Evolutionary conservation across 92 coral and sea anemone genomes (phyloP).

Genomic region (Epizoanthus ramosus): DNA sequence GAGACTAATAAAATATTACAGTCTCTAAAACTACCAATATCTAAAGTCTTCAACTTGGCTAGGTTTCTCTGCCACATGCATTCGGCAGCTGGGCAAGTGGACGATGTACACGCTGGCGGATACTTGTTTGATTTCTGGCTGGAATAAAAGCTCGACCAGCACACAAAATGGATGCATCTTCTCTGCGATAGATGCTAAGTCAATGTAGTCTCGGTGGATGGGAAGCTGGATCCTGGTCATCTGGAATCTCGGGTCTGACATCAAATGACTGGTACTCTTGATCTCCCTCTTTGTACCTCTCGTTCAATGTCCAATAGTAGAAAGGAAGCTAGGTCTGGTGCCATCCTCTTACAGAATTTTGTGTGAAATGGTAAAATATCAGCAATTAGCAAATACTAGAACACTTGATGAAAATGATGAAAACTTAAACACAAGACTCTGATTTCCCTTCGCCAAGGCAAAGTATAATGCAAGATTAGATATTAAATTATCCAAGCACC

Average conservation of each 20-base stretch:
- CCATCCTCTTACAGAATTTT: slow-evolving; percentile 54
- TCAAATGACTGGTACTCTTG: slow-evolving; percentile 44
- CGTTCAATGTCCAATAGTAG: slow-evolving; percentile 60
- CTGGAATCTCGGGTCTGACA: slow-evolving; percentile 38
- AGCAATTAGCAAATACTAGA: too few relatives aligned
- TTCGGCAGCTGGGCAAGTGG: slow-evolving; percentile 52
- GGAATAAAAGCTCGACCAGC: slow-evolving; percentile 58
- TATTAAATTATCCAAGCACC: too few relatives aligned
- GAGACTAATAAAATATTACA: too few relatives aligned
- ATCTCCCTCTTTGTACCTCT: slow-evolving; percentile 38
- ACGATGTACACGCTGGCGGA: slow-evolving; percentile 45
- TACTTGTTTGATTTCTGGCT: slow-evolving; percentile 50
- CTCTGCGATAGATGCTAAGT: slow-evolving; percentile 43
- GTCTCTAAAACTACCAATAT: too few relatives aligned
- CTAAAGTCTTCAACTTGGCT: background rate
- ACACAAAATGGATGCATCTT: slow-evolving; percentile 47
- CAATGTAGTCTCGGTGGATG: slow-evolving; percentile 57
- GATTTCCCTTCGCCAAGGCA: too few relatives aligned
- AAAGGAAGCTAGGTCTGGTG: slow-evolving; percentile 50
- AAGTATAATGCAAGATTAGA: too few relatives aligned
- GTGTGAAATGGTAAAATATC: slow-evolving; percentile 18
- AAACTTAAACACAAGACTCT: too few relatives aligned
- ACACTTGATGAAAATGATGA: too few relatives aligned
- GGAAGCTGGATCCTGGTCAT: slow-evolving; percentile 48
- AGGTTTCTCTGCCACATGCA: slow-evolving; percentile 18